phyloP scores from a whole-genome alignment of 1,140 invertebrate species.

The Drosophila rhopaloa region DNA sequence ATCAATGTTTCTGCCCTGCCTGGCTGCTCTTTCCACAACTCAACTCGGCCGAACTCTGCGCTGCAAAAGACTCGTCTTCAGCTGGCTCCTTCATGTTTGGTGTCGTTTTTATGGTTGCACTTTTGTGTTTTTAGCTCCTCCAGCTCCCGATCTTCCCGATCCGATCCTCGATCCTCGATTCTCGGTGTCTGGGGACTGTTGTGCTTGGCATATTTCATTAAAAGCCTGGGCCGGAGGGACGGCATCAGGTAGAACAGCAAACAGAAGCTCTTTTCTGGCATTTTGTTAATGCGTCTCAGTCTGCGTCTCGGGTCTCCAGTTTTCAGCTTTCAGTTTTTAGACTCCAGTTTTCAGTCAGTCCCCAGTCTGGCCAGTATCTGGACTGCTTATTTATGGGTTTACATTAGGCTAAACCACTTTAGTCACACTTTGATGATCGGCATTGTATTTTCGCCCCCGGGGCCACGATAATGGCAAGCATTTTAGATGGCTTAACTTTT shows the following conservation, averaged over 20 bases:
- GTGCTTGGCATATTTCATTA: constrained; percentile 80
- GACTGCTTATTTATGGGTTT: constrained; percentile 81
- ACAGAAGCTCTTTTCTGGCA: constrained; percentile 84
- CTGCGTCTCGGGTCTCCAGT: constrained; percentile 42
- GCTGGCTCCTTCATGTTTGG: constrained; percentile 55
- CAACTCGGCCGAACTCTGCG: constrained; percentile 10
- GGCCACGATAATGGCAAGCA: constrained; percentile 67
- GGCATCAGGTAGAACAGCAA: constrained; percentile 57
- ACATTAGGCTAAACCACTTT: constrained; percentile 84
- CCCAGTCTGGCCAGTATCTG: constrained; percentile 39
- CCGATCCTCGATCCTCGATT: constrained; percentile 7
- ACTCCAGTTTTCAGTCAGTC: constrained; percentile 16
- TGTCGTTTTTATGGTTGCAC: constrained; percentile 84
- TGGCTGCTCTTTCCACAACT: constrained; percentile 46
- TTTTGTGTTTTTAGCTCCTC: constrained; percentile 74
- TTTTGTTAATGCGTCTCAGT: constrained; percentile 83
- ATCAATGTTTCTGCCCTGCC: constrained; percentile 78
- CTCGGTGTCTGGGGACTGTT: constrained; percentile 28
- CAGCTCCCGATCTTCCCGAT: constrained; percentile 30
- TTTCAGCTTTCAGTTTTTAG: neutral
- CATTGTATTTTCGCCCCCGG: constrained; percentile 58
- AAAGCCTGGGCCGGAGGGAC: constrained; percentile 45
- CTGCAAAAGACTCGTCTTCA: constrained; percentile 21
- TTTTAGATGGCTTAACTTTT: constrained; percentile 63
- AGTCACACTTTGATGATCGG: constrained; percentile 84